A percentile compares a stretch with the other conserved stretches of the same genome.
These are phyloP conservation scores for Lasioglossum baleicum DNA, from an alignment of 1,140 invertebrate species.

Conservation along the genomic window DNA sequence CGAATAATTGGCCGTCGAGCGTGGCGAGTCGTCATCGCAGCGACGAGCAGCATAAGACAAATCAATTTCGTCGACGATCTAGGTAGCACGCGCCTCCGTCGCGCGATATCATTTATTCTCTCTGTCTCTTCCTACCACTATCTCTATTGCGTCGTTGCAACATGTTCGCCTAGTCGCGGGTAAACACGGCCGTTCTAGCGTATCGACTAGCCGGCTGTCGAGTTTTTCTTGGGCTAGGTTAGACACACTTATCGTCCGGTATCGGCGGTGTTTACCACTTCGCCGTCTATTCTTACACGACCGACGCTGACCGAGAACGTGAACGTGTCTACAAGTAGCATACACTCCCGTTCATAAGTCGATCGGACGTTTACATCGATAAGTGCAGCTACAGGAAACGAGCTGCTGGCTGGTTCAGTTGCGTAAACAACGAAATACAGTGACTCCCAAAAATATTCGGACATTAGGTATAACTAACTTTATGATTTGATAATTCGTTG, in stretches of 20 bases:
- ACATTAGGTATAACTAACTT: too few species aligned
- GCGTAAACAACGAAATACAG: too few species aligned
- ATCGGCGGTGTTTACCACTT: conserved; percentile 61
- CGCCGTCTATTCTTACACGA: conserved; percentile 64
- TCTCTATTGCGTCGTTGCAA: too few species aligned
- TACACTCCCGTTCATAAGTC: too few species aligned
- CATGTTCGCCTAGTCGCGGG: background rate
- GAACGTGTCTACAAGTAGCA: too few species aligned
- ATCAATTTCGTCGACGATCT: conserved; percentile 33
- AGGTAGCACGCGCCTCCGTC: background rate
- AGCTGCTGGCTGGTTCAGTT: too few species aligned
- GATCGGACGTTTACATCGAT: too few species aligned
- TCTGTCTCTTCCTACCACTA: background rate
- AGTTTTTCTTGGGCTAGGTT: conserved; percentile 71
- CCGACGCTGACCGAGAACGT: conserved; percentile 31
- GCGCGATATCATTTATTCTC: background rate
- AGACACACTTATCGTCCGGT: conserved; percentile 59
- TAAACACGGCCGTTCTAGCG: background rate
- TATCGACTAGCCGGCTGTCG: conserved; percentile 11
- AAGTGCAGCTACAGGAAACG: too few species aligned
- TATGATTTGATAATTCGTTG: too few species aligned
- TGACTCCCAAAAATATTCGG: too few species aligned
- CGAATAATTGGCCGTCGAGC: conserved; percentile 45
- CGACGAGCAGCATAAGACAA: conserved; percentile 26
- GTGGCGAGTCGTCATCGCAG: background rate